These are phyloP conservation scores for Grapholita molesta DNA, from an alignment of 1,140 invertebrate species.

Conservation along the genomic window DNA sequence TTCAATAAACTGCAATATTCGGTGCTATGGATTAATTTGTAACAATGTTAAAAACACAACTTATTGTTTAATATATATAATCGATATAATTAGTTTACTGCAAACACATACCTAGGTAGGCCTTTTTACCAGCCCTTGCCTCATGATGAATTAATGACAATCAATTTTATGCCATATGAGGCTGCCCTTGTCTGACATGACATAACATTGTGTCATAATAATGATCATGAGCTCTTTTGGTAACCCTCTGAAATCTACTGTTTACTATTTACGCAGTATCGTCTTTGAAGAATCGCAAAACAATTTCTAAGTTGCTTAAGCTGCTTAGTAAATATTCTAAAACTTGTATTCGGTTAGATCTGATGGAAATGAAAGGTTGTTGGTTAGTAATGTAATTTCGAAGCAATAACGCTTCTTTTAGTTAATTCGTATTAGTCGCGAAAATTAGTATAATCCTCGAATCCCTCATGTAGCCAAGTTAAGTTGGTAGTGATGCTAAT, in stretches of 20 bases:
- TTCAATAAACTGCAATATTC: not conserved
- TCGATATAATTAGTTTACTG: too few species aligned
- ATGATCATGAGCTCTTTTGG: too few species aligned
- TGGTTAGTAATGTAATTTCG: conserved; percentile 19
- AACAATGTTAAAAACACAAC: not conserved
- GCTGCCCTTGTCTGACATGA: too few species aligned
- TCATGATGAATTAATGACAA: too few species aligned
- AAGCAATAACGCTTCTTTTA: conserved; percentile 37
- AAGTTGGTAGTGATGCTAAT: not conserved
- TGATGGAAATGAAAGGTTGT: conserved; percentile 29
- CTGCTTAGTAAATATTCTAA: not conserved
- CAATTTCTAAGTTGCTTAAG: not conserved
- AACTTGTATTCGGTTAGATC: conserved; percentile 26
- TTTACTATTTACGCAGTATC: too few species aligned
- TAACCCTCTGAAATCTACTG: too few species aligned
- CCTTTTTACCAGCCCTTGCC: too few species aligned
- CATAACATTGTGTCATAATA: too few species aligned
- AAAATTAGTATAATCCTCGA: conserved; percentile 1
- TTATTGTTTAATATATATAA: too few species aligned
- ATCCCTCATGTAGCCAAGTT: not conserved
- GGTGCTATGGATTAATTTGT: not conserved
- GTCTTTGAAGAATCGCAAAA: not conserved
- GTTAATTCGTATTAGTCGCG: not conserved
- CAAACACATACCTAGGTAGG: too few species aligned
- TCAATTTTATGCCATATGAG: too few species aligned